phyloP scores from a whole-genome alignment of 2,797 vertebrate genomes.

The Menidia menidia region DNA sequence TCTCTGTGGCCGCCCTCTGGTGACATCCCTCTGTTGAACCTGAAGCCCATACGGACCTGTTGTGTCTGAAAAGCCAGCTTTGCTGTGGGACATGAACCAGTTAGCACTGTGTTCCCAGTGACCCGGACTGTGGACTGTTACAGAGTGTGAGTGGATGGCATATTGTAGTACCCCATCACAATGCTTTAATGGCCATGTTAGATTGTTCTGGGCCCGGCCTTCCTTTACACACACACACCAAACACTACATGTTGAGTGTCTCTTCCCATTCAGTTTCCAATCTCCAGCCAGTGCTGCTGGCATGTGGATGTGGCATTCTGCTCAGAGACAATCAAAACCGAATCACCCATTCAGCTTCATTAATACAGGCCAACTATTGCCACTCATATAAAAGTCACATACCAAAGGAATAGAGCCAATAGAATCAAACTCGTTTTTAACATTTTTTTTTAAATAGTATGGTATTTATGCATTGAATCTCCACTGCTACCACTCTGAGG shows the following conservation, averaged over 20 bases:
- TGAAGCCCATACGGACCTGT: conserved; percentile 29
- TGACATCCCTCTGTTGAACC: conserved; percentile 44
- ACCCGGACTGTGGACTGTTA: conserved; percentile 59
- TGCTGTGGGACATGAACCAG: conserved; percentile 31
- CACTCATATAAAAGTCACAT: conserved; percentile 35
- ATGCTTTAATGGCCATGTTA: conserved; percentile 50
- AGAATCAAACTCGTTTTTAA: conserved; percentile 55
- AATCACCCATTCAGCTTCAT: conserved; percentile 52
- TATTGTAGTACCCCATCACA: conserved; percentile 35
- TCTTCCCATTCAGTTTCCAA: conserved; percentile 30
- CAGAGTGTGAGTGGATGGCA: conserved; percentile 42
- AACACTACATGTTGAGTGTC: conserved; percentile 24
- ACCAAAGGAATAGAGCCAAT: conserved; percentile 71
- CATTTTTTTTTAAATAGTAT: conserved; percentile 24
- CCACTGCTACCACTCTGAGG: conserved; percentile 63
- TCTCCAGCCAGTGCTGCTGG: conserved; percentile 34
- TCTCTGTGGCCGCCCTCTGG: conserved; percentile 55
- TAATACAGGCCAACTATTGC: conserved; percentile 35
- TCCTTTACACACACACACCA: conserved; percentile 11
- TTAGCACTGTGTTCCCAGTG: conserved; percentile 36
- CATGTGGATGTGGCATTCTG: conserved; percentile 22
- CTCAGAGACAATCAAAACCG: conserved; percentile 67
- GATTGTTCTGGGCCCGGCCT: conserved; percentile 43
- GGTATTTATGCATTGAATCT: conserved; percentile 67
- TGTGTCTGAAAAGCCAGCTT: conserved; percentile 42